Conservation (phyloP, 2,113 vertebrate species). For the Neogobius melanostomus region DNA sequence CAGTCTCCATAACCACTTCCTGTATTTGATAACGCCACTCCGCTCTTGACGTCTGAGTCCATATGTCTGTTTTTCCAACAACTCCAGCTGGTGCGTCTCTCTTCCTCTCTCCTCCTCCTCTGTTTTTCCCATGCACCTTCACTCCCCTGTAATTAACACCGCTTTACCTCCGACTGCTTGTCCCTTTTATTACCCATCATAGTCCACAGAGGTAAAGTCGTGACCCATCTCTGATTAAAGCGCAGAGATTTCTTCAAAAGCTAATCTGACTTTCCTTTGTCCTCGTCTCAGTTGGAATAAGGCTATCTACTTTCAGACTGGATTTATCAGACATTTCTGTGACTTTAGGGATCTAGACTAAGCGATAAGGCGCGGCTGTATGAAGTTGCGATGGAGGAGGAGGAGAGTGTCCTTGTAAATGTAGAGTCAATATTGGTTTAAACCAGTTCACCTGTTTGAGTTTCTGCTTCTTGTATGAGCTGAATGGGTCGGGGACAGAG, state of each 20-base stretch:
- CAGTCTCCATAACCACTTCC: background rate
- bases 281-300: background rate
- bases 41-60: background rate
- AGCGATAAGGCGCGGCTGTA: background rate
- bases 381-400: constrained; percentile 2
- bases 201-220: background rate
- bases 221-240: background rate
- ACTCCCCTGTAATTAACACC: background rate
- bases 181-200: background rate
- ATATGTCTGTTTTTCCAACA: background rate
- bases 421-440: constrained; percentile 72
- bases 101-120: background rate
- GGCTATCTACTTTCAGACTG: constrained; percentile 13
- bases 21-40: background rate
- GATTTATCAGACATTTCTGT: constrained; percentile 23
- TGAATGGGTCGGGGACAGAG: constrained; percentile 21
- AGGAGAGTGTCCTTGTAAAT: constrained; percentile 53
- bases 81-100: background rate
- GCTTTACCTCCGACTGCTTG: background rate
- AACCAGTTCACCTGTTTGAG: constrained; percentile 62
- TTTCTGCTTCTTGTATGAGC: constrained; percentile 52
- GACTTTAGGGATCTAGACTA: background rate
- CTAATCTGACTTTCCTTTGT: background rate
- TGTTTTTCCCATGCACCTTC: background rate
- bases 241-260: background rate